These are phyloP conservation scores for Noctua janthe DNA, from an alignment of 2,888 invertebrate species.

Conservation along the genomic window DNA sequence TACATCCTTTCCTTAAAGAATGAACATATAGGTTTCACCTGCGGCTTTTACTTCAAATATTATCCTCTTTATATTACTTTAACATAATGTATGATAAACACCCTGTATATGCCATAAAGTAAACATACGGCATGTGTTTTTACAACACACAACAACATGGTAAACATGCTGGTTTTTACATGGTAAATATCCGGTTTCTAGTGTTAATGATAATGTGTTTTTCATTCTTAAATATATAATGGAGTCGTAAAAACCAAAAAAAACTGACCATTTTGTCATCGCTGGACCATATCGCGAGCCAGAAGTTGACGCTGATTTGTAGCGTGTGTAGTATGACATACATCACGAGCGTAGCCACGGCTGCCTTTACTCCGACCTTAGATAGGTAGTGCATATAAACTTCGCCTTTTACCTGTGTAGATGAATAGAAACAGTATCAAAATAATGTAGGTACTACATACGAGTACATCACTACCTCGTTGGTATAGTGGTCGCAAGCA, in stretches of 20 bases:
- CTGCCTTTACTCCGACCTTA: conserved; percentile 94
- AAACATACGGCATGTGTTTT: not conserved
- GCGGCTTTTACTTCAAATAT: not conserved
- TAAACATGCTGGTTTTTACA: no score
- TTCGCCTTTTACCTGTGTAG: conserved; percentile 93
- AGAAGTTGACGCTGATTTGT: conserved; percentile 96
- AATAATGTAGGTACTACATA: not conserved
- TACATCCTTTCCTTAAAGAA: not conserved
- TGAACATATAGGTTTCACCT: not conserved
- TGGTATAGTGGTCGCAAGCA: not conserved
- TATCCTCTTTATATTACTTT: not conserved
- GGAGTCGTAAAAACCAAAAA: not conserved
- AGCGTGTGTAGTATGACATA: conserved; percentile 95
- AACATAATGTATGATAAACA: not conserved
- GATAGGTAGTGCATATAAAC: conserved; percentile 97
- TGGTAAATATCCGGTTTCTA: no score
- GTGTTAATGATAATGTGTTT: not conserved
- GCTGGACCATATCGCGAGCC: conserved; percentile 95
- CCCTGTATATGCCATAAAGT: not conserved
- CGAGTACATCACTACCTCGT: not conserved
- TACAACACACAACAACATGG: no score
- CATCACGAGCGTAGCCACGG: conserved; percentile 93
- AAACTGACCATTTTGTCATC: conserved; percentile 88
- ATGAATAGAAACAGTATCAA: not conserved
- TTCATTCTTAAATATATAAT: conserved; percentile 6